These are phyloP conservation scores for Phalloptychus januarius DNA, from an alignment of 2,797 vertebrate species.

Conservation along the genomic window DNA sequence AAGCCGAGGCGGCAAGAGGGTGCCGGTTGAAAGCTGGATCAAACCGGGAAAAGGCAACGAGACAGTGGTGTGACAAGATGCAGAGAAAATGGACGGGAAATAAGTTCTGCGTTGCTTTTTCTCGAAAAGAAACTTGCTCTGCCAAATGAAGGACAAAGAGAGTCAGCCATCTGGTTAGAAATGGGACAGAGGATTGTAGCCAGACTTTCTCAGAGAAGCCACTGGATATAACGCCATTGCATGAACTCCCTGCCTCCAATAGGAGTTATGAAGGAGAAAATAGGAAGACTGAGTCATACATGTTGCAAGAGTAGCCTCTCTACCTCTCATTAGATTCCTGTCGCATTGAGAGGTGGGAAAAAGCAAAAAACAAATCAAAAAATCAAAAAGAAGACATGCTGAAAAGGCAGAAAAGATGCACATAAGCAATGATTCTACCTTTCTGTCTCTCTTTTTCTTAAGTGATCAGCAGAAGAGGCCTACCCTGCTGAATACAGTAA, in stretches of 20 bases:
- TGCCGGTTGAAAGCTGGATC: conserved; percentile 86
- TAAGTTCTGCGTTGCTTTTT: conserved; percentile 27
- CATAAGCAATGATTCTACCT: conserved; percentile 53
- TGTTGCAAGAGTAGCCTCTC: conserved; percentile 55
- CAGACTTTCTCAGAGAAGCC: conserved; percentile 45
- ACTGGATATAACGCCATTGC: conserved; percentile 50
- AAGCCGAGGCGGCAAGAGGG: conserved; percentile 84
- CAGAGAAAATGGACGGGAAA: conserved; percentile 29
- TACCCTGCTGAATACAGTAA: conserved; percentile 42
- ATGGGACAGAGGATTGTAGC: conserved; percentile 21
- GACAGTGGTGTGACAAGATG: conserved; percentile 88
- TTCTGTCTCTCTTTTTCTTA: conserved; percentile 57
- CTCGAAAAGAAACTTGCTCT: conserved; percentile 35
- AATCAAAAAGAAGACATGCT: conserved; percentile 28
- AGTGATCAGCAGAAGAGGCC: conserved; percentile 50
- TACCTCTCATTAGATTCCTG: conserved; percentile 52
- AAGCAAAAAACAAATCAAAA: conserved; percentile 30
- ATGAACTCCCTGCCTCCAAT: conserved; percentile 33
- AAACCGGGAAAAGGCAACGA: conserved; percentile 94
- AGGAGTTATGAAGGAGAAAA: conserved; percentile 30
- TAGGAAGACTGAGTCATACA: conserved; percentile 28
- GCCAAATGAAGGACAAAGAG: conserved; percentile 28
- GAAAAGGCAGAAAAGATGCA: conserved; percentile 31
- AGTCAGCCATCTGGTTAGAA: conserved; percentile 18
- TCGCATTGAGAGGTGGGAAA: conserved; percentile 41